These are phyloP conservation scores for Gymnopithys bicolor DNA, from an alignment of 2,797 vertebrate species.

Conservation along the genomic window DNA sequence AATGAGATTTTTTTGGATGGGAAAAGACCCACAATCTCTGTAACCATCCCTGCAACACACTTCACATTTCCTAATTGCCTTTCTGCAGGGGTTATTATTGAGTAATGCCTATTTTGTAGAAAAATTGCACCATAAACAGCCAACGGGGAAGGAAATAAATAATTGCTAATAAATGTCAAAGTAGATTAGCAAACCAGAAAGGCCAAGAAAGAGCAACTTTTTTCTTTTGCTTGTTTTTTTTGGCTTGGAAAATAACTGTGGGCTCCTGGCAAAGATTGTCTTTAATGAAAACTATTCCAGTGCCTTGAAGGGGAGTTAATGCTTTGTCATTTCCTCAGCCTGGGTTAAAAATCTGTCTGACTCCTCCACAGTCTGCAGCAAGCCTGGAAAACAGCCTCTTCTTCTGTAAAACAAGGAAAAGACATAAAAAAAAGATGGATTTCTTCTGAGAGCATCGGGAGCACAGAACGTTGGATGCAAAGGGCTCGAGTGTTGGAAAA, in stretches of 20 bases:
- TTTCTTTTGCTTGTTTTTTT: no score
- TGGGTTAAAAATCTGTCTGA: background rate
- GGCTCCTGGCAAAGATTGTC: background rate
- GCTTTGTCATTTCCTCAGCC: constrained; percentile 33
- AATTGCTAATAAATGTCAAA: constrained; percentile 45
- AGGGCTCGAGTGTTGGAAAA: background rate
- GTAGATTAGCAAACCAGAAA: constrained; percentile 15
- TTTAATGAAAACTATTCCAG: background rate
- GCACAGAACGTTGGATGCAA: background rate
- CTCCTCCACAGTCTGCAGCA: background rate
- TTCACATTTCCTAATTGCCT: constrained; percentile 43
- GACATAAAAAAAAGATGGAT: background rate
- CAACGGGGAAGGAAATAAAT: constrained; percentile 41
- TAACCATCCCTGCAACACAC: background rate
- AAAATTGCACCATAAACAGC: constrained; percentile 36
- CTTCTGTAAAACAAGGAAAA: background rate
- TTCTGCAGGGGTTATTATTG: constrained; percentile 44
- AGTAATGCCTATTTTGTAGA: constrained; percentile 49
- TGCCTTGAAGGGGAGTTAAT: background rate
- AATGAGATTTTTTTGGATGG: background rate
- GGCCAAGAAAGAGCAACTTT: background rate
- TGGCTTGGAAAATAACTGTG: background rate
- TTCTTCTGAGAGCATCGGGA: background rate
- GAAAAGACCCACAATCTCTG: background rate
- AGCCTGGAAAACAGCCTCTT: background rate